Base-by-base conservation (phyloP, 2,888 invertebrate species). In the Torymus aiolomorphi region DNA sequence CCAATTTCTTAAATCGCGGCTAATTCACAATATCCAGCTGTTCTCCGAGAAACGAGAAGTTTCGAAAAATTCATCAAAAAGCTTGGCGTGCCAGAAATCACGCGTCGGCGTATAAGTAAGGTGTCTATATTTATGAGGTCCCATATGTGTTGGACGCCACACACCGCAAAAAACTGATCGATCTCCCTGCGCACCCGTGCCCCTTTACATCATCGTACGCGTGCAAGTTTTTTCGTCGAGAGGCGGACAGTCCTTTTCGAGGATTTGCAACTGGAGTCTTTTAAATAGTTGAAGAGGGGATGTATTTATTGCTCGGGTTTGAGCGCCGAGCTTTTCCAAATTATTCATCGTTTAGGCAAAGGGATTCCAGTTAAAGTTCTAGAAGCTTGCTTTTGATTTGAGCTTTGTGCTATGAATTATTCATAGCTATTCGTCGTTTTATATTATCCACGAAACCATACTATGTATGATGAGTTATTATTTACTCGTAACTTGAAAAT, bases 111-210 rank as follows among this genome's bases (percentile, higher is more conserved):
- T n/a, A n/a, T 83, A 82, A 83, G 83, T 82, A 84, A 79, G 82
- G 83, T 84, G 84, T 84, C 84, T 85, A 84, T 88, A 88, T 88
- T 88, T 88, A 88, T 88, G 85, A 86, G 84, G 84, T 86, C 86
- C 86, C 88, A 88, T 88, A 87, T 88, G 88, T 61, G 70, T 14
- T 14, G 49, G 49, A n/a, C 31, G 52, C 72, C 49, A 31, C 31
- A 51, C 51, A 18, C 74, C 65, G 74, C 74, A n/a, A 79, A 76
- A 81, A 65, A n/a, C 56, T 80, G 75, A 73, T 82, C 80, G 20
- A 81, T 78, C 63, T 57, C 18, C n/a, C 14, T 69, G 14, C 49
- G 24, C 24, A 24, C 2, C 13, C 20, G 54, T 16, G 20, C 42
- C 10, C 49, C 10, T 51, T 12, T 20, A 24, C 24, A 24, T 24